Percentiles rank a stretch among this genome's conserved stretches.
These are phyloP conservation scores for Galbula dea DNA, from an alignment of 2,113 vertebrate species.

Conservation along the genomic window DNA sequence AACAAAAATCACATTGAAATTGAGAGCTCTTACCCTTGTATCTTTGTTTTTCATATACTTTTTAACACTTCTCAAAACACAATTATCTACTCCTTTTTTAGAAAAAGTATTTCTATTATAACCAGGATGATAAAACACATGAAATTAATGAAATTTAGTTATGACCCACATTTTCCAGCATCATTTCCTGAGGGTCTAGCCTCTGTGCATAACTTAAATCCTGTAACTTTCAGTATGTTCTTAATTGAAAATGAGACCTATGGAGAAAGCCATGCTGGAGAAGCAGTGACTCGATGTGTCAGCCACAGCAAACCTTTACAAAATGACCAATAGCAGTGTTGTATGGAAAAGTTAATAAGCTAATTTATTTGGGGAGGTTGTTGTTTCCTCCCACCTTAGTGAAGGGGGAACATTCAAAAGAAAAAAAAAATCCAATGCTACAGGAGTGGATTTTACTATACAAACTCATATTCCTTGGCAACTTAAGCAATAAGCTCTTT, in stretches of 20 bases:
- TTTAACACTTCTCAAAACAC: background rate
- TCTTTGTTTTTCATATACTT: background rate
- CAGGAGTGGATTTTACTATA: background rate
- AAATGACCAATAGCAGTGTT: background rate
- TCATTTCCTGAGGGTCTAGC: background rate
- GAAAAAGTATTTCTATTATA: background rate
- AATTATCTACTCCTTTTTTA: background rate
- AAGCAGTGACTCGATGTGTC: background rate
- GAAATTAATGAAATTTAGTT: background rate
- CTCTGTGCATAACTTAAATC: background rate
- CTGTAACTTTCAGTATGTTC: background rate
- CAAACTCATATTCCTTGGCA: background rate
- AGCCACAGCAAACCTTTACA: background rate
- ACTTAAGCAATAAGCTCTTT: background rate
- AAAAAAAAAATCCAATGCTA: background rate
- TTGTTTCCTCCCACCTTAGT: background rate
- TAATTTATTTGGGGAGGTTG: background rate
- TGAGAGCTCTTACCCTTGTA: background rate
- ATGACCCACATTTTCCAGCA: background rate
- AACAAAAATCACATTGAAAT: background rate
- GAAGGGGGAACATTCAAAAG: background rate
- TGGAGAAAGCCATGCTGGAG: background rate
- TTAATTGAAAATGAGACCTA: background rate
- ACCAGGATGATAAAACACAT: background rate
- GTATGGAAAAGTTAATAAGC: background rate